These are phyloP conservation scores for Sitobion miscanthi DNA, from an alignment of 1,140 invertebrate genomes.

Conservation along the genomic window DNA sequence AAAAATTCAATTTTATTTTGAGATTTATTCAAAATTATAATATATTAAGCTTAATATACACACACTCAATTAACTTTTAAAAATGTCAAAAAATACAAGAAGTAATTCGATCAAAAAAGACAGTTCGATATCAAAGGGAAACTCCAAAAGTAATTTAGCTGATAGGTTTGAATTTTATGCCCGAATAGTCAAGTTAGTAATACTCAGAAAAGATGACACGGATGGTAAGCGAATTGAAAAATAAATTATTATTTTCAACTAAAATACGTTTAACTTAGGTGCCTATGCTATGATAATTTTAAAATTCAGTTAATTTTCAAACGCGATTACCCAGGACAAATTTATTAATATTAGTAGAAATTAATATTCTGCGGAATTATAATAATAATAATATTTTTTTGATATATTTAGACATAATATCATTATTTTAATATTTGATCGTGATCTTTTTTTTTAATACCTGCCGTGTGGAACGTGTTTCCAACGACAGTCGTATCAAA, in stretches of 20 bases:
- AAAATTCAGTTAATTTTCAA: not conserved
- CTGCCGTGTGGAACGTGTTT: not conserved
- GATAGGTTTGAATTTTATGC: conserved; percentile 19
- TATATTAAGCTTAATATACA: not conserved
- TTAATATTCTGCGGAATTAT: not conserved
- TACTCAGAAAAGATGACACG: not conserved
- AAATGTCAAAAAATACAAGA: not conserved
- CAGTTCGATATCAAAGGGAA: not conserved
- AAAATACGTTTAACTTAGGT: not conserved
- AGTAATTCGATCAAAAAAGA: not conserved
- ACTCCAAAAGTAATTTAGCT: not conserved
- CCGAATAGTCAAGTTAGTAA: not conserved
- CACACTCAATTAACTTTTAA: not conserved
- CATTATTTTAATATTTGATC: too few species aligned
- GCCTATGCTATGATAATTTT: not conserved
- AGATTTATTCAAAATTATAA: not conserved
- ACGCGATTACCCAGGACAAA: too few species aligned
- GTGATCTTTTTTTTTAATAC: too few species aligned
- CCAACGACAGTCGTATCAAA: not conserved
- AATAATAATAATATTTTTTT: too few species aligned
- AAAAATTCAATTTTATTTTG: not conserved
- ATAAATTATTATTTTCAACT: not conserved
- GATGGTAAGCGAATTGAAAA: not conserved
- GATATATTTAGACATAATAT: too few species aligned
- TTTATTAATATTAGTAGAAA: not conserved